Conservation (phyloP, 1,140 invertebrate species). For the Anadara kagoshimensis region DNA sequence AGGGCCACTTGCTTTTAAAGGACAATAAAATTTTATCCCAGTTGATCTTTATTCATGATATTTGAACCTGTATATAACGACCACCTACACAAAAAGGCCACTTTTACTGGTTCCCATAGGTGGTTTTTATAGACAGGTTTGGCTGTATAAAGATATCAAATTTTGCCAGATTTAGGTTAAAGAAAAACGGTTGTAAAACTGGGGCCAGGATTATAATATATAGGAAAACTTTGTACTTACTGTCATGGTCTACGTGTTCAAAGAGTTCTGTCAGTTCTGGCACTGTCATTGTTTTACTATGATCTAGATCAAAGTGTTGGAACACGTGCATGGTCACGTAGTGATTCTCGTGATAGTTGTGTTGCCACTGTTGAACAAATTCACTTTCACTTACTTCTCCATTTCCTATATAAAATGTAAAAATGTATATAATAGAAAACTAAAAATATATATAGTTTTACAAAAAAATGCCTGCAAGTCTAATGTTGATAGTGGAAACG, state of each 20-base stretch:
- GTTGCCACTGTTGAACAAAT: slow-evolving; percentile 28
- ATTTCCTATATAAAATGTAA: neutral
- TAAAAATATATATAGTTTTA: neutral
- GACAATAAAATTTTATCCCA: too few relatives aligned
- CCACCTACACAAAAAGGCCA: too few relatives aligned
- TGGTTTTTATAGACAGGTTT: too few relatives aligned
- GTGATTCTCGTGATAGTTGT: slow-evolving; percentile 22
- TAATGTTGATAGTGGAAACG: neutral
- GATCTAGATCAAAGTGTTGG: slow-evolving; percentile 30
- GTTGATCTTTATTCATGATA: too few relatives aligned
- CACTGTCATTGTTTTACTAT: neutral
- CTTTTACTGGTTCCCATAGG: too few relatives aligned
- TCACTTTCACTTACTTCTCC: slow-evolving; percentile 9
- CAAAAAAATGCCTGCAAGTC: neutral
- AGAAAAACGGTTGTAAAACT: too few relatives aligned
- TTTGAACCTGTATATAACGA: too few relatives aligned
- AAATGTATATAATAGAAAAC: neutral
- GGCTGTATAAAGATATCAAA: too few relatives aligned
- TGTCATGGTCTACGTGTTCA: slow-evolving; percentile 4
- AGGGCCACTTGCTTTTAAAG: too few relatives aligned
- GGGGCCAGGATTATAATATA: too few relatives aligned
- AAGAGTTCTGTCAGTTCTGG: slow-evolving; percentile 13
- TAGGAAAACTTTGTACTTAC: too few relatives aligned
- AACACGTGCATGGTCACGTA: slow-evolving; percentile 15
- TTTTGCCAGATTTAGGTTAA: too few relatives aligned